Evolutionary conservation across 2,113 vertebrate species (phyloP).

Genomic region (Actinemys pallida): DNA sequence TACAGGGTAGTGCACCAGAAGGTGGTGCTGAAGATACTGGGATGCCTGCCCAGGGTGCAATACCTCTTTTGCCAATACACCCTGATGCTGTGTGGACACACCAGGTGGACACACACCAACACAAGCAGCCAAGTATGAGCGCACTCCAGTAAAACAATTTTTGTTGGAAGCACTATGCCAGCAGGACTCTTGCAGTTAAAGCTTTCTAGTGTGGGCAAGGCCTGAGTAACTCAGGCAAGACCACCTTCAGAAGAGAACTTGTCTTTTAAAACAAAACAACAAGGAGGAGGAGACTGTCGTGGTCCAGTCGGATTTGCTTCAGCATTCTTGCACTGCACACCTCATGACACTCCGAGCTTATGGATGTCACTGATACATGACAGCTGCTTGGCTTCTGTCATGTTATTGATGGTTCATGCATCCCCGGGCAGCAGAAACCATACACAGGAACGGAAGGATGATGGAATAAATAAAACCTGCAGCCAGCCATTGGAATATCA

Average conservation of each 20-base stretch:
- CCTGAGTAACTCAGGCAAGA: not conserved
- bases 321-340: not conserved
- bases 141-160: not conserved
- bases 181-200: not conserved
- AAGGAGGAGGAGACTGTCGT: not conserved
- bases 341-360: rapidly evolving
- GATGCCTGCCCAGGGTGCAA: not conserved
- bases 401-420: slow-evolving; percentile 42
- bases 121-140: not conserved
- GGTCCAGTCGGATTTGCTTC: rapidly evolving
- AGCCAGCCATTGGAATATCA: not conserved
- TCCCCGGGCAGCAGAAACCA: not conserved
- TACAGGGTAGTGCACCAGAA: too few species aligned
- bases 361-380: rapidly evolving
- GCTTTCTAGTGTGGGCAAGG: not conserved
- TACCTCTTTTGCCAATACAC: too few species aligned
- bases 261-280: not conserved
- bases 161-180: not conserved
- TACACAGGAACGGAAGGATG: not conserved
- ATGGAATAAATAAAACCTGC: not conserved
- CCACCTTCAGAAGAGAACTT: not conserved
- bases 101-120: not conserved
- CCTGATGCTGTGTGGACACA: too few species aligned
- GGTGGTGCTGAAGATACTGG: not conserved
- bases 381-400: slow-evolving; percentile 16